Evolutionary conservation across 2,888 invertebrate genomes (phyloP).

Genomic region (Fragum fragum): DNA sequence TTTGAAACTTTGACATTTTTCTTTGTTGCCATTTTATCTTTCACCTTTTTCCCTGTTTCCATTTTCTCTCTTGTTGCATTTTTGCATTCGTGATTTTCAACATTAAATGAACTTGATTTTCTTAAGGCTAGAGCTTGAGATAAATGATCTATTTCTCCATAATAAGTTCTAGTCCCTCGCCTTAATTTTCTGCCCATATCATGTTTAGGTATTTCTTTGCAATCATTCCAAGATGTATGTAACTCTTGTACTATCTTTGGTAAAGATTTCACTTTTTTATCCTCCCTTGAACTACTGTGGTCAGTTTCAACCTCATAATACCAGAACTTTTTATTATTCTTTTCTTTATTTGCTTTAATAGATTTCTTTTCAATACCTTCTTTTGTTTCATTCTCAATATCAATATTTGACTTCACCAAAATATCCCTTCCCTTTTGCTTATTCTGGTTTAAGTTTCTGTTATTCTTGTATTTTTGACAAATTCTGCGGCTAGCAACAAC

Average conservation of each 20-base stretch:
- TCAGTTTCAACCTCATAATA: constrained; percentile 34
- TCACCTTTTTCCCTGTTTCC: no score
- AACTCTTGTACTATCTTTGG: constrained; percentile 10
- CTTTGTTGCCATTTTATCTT: neutral
- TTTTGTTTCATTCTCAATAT: neutral
- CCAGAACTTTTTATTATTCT: constrained; percentile 31
- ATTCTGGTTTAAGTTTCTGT: neutral
- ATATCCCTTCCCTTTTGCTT: neutral
- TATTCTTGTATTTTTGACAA: constrained; percentile 45
- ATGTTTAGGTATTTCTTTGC: neutral
- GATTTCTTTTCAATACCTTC: no score
- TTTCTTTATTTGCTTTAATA: constrained; percentile 1
- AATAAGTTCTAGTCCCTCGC: neutral
- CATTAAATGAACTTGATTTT: no score
- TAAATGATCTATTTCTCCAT: neutral
- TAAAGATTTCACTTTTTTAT: constrained; percentile 13
- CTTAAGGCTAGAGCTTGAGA: neutral
- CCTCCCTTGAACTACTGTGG: neutral
- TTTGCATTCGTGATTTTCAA: neutral
- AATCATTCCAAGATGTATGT: constrained; percentile 25
- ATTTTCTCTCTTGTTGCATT: no score
- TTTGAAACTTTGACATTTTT: neutral
- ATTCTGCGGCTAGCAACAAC: constrained; percentile 49
- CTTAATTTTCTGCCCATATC: neutral
- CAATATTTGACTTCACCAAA: neutral